Conservation (phyloP, 2,888 invertebrate species). For the Chymomyza fuscimana region DNA sequence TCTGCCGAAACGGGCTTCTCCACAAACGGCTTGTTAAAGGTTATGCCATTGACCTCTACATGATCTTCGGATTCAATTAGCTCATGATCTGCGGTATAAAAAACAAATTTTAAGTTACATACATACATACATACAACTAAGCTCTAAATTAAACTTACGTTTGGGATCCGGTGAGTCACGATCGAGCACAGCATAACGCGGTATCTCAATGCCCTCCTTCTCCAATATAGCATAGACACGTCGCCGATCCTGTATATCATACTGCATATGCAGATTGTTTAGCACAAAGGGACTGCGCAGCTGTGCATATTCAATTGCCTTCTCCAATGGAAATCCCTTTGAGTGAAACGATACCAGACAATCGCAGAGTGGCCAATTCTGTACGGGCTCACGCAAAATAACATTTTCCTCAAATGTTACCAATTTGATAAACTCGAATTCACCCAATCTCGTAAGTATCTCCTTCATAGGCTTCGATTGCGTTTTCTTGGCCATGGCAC, state of each 20-base stretch:
- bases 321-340: slow-evolving; percentile 98
- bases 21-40: slow-evolving; percentile 98
- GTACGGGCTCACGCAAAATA: slow-evolving; percentile 96
- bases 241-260: slow-evolving; percentile 96
- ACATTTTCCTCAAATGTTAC: slow-evolving; percentile 97
- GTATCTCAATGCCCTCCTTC: slow-evolving; percentile 97
- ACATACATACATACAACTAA: too few species aligned
- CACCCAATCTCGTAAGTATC: slow-evolving; percentile 95
- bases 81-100: slow-evolving; percentile 86
- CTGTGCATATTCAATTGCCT: slow-evolving; percentile 97
- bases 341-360: slow-evolving; percentile 99
- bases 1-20: slow-evolving; percentile 99
- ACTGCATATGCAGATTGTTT: slow-evolving; percentile 99
- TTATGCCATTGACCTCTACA: slow-evolving; percentile 96
- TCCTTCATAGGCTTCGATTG: slow-evolving; percentile 99
- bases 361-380: slow-evolving; percentile 98
- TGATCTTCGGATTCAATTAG: slow-evolving; percentile 97
- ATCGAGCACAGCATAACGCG: slow-evolving; percentile 97
- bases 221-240: slow-evolving; percentile 97
- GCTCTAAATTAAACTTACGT: slow-evolving; percentile 82
- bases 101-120: neutral
- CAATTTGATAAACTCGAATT: slow-evolving; percentile 97
- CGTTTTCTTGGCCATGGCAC: slow-evolving; percentile 99
- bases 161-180: slow-evolving; percentile 95
- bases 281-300: slow-evolving; percentile 97